Base-by-base conservation (phyloP, 1,140 invertebrate species). In the Chrysomallon squamiferum region DNA sequence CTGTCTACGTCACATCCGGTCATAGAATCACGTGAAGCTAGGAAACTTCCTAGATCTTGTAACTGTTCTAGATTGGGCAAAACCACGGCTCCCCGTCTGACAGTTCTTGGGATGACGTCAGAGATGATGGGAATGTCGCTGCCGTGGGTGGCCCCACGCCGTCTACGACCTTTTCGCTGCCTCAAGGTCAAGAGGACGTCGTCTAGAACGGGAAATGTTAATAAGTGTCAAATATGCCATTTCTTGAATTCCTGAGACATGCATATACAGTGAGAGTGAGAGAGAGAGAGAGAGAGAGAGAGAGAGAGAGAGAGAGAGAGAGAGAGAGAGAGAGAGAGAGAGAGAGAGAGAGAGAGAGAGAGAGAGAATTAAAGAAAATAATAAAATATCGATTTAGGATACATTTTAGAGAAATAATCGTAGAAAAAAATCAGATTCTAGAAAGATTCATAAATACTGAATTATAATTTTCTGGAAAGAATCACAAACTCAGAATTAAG, bases 121-220 rank as follows among this genome's bases (percentile, higher is more conserved):
- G 50, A 54, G 18, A 54, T 54, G 50, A 45, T 38, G 7, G 41
- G 15, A 5, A 43, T 60, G 41, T 60, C 38, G 11, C 18, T 20
- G 35, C 20, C 43, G 15, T 22, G 11, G 41, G 38, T 38, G 11
- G 43, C 59, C 20, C 59, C 41, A 29, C 59, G 35, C 15, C 41
- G 33, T 38, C 35, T 5, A 43, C 59, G 43, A 5, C 22, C 59
- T 22, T 41, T 60, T 15, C 25, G 27, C 22, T 29, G n/a, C 18
- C 59, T 5, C 2, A 60, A 18, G n/a, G 18, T 45, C 38, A 60
- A 27, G 41, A 60, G 59, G 25, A 60, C 35, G 20, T 47, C 35
- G 43, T 60, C 59, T 43, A 20, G n/a, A 60, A 60, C 11, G 5
- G 15, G n/a, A 43, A 60, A 43, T 11, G 22, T 11, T n/a, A 15